These are phyloP conservation scores for Leptobrachium leishanense DNA, from an alignment of 2,113 vertebrate genomes.

Conservation along the genomic window DNA sequence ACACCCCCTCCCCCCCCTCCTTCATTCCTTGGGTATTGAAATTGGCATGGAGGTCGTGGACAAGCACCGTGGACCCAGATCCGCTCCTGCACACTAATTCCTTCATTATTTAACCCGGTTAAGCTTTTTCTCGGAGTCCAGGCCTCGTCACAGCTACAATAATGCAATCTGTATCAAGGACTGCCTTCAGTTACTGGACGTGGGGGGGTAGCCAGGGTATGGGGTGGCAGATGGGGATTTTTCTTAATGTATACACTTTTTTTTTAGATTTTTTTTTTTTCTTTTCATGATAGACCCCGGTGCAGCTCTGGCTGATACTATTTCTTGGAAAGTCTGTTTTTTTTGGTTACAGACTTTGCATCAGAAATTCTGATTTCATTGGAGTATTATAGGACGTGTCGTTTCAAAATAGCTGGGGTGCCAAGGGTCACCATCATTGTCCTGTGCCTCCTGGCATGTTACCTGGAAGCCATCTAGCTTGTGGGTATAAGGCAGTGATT, in stretches of 20 bases:
- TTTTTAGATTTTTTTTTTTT: too few relatives aligned
- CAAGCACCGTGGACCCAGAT: not conserved
- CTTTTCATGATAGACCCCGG: too few relatives aligned
- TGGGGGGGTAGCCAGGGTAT: not conserved
- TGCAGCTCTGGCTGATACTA: too few relatives aligned
- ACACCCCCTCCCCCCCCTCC: not conserved
- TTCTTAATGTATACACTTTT: not conserved
- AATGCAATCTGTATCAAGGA: not conserved
- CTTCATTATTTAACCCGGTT: conserved; percentile 42
- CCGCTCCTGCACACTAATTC: not conserved
- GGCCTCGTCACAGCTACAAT: not conserved
- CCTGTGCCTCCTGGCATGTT: too few relatives aligned
- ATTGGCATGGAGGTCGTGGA: conserved; percentile 4
- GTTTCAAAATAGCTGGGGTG: too few relatives aligned
- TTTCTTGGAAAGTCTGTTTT: too few relatives aligned
- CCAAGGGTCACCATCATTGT: too few relatives aligned
- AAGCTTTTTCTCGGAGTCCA: not conserved
- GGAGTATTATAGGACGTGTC: too few relatives aligned
- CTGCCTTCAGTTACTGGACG: not conserved
- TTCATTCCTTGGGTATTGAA: not conserved
- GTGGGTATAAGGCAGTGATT: too few relatives aligned
- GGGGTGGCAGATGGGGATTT: not conserved
- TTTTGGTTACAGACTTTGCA: too few relatives aligned
- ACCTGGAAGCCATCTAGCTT: too few relatives aligned
- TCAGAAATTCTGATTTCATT: too few relatives aligned